Conservation (phyloP, 2,888 invertebrate species). For the Adineta ricciae region DNA sequence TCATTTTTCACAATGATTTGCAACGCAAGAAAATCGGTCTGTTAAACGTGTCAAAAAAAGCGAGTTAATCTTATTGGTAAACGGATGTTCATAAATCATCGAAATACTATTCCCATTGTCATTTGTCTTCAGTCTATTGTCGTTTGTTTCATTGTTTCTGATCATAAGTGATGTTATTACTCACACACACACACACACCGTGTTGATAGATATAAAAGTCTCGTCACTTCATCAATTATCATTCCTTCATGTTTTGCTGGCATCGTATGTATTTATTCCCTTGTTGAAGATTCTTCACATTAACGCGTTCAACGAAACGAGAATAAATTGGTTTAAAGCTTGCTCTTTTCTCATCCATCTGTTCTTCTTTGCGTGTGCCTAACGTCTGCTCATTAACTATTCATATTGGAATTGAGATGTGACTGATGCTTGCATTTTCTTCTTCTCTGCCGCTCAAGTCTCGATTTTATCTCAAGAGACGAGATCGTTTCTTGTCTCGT, state of each 20-base stretch:
- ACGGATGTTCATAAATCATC: conserved; percentile 8
- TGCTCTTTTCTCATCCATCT: conserved; percentile 15
- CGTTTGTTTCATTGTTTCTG: not conserved
- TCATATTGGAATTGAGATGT: not conserved
- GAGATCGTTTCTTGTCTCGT: not conserved
- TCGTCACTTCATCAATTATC: conserved; percentile 9
- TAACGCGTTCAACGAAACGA: conserved; percentile 13
- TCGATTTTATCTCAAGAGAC: not conserved
- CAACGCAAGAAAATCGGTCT: not conserved
- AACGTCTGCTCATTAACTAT: conserved; percentile 15
- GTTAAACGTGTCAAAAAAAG: not conserved
- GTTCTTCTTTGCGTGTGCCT: not conserved
- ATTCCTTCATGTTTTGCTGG: not conserved
- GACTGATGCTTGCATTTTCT: not conserved
- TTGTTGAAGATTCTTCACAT: not conserved
- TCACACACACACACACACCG: not conserved
- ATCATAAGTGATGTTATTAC: not conserved
- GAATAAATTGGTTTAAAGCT: conserved; percentile 11
- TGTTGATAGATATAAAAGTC: not conserved
- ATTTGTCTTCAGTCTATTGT: not conserved
- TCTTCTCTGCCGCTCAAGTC: not conserved
- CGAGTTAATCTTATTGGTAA: not conserved
- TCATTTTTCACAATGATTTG: not conserved
- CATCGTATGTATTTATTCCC: not conserved
- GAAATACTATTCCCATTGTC: not conserved